phyloP scores from a whole-genome alignment of 2,113 vertebrate species.

The Corythaixoides concolor region DNA sequence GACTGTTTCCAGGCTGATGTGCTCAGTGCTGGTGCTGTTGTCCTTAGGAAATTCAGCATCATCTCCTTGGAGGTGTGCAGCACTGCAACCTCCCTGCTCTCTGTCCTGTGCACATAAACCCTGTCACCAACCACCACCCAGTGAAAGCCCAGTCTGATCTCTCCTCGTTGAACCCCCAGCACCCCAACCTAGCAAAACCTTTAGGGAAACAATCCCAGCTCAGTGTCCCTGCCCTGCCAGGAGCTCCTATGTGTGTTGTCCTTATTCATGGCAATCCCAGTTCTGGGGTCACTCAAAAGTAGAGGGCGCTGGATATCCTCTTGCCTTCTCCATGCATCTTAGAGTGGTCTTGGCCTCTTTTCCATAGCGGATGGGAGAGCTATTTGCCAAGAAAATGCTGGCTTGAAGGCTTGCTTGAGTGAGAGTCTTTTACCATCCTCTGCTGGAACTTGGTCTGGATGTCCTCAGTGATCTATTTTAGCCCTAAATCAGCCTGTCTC shows the following conservation, averaged over 20 bases:
- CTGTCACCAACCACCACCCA: not conserved
- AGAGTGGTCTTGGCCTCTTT: not conserved
- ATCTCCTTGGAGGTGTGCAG: not conserved
- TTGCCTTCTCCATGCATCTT: not conserved
- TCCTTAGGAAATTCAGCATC: not conserved
- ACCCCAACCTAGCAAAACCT: not conserved
- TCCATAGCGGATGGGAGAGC: not conserved
- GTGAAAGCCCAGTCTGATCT: not conserved
- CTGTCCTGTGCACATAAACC: not conserved
- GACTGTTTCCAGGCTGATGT: not conserved
- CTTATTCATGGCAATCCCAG: not conserved
- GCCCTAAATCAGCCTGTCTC: not conserved
- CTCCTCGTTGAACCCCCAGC: not conserved
- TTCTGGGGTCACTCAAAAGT: not conserved
- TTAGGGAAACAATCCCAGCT: not conserved
- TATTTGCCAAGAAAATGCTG: not conserved
- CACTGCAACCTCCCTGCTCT: not conserved
- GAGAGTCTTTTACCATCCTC: not conserved
- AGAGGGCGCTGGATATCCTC: not conserved
- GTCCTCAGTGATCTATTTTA: not conserved
- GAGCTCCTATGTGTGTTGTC: not conserved
- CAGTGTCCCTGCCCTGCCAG: not conserved
- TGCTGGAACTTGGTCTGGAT: not conserved
- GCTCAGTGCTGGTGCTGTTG: not conserved
- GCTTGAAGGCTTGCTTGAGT: not conserved